Evolutionary conservation across 2,888 invertebrate species (phyloP), one percentile per base, ranked within the genome.

Genomic region (Diaphora mendica): DNA sequence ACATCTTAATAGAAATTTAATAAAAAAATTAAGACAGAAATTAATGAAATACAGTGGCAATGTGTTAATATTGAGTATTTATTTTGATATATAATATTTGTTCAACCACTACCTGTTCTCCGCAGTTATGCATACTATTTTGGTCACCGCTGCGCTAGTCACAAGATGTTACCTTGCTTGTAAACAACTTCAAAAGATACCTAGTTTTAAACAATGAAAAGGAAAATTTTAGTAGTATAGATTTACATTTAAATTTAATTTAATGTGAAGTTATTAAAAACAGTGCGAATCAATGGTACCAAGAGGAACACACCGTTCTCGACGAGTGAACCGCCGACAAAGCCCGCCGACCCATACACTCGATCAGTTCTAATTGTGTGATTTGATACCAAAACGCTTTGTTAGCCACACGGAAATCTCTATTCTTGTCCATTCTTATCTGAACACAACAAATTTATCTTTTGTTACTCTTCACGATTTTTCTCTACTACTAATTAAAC

Each of bases 311-410:
- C 48, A 83, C 82, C 87, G 64, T 72, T 69, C 71, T 85, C 91
- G 93, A 91, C 91, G 94, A 94, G 92, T 91, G 88, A 90, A 84
- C 73, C 85, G 90, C 94, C 95, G 95, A 94, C 95, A 94, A 94
- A 95, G 94, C 91, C 30, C 84, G 72, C 92, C 92, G 92, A 83
- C 91, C 88, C 88, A 89, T 88, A 92, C 91, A 89, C 85, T 89
- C 92, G 94, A 94, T 95, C 94, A 92, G 88, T 92, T 94, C 92
- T 95, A 95, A 95, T 95, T 95, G 95, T 95, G 92, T 92, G 95
- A 94, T 94, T 94, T 93, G 95, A 95, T 95, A 94, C 93, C 90
- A 94, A 94, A 95, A 94, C 92, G 91, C 93, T 92, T 95, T 95
- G 95, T 95, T 92, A 91, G 86, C 88, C 90, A 88, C 90, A 89